Base-by-base conservation (phyloP, 2,797 vertebrate genomes). In the Peromyscus nudipes region DNA sequence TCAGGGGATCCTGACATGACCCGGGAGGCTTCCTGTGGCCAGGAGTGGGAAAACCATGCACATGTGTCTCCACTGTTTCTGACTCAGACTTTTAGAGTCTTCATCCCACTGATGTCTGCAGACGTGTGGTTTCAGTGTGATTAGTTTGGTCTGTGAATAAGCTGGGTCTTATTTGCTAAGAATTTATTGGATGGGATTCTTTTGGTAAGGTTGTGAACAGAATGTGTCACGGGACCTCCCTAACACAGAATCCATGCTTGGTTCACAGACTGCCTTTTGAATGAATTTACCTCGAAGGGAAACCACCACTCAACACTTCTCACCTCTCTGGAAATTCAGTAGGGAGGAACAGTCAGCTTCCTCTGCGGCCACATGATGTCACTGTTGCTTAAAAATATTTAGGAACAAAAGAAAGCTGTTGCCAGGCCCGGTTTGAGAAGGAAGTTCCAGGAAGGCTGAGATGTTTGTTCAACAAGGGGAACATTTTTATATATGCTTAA, bases 311-410 rank as follows among this genome's bases (percentile, higher is more conserved):
- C 27, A 4, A 55, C 46, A 43, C 8, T 21, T 96, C 79, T 0
- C 95, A 84, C 4, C 57, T 97, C 77, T 93, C 71, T 34, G 0
- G 21, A 91, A 96, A 97, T 91, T 95, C 95, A 4, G 21, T 27
- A 83, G 80, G 77, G 94, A 81, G 88, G 82, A 92, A 69, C 62
- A 62, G 79, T 0, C 0, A 92, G 31, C 89, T 95, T 75, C 88
- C 90, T 31, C 12, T 80, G 49, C 89, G 43, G n/a, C 98, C 98
- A 97, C 98, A 98, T 97, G 98, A 97, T 98, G 98, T 98, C 98
- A 94, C 98, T 98, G 96, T 99, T 98, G 98, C 97, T 98, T 97
- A 98, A 97, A 96, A 95, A 97, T 96, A 83, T 11, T 94, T 84
- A 43, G 81, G 29, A 86, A 27, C 14, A 16, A 82, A 76, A 23